These are phyloP conservation scores for Ammospiza caudacuta DNA, from an alignment of 2,113 vertebrate genomes.

Conservation along the genomic window DNA sequence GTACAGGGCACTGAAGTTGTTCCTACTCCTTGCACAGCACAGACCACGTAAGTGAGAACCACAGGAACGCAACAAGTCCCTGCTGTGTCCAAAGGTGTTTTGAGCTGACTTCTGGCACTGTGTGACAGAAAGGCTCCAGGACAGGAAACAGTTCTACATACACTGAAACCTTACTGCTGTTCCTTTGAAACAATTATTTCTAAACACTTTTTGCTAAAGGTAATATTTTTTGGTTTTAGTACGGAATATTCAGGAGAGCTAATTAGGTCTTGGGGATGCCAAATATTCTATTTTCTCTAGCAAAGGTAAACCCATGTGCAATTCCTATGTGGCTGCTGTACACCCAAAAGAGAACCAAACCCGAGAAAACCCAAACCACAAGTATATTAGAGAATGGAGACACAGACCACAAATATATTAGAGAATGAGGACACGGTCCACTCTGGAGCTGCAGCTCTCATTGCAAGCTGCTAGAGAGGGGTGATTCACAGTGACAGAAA, in stretches of 20 bases:
- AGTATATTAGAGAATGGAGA: background rate
- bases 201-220: background rate
- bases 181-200: background rate
- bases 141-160: background rate
- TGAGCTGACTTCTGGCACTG: background rate
- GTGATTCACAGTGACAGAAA: background rate
- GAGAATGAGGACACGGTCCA: background rate
- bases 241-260: background rate
- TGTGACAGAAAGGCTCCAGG: background rate
- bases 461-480: background rate
- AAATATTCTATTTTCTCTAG: background rate
- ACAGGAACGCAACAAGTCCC: background rate
- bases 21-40: background rate
- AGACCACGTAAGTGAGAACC: rapidly evolving
- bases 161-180: background rate
- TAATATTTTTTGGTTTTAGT: background rate
- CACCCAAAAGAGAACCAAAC: background rate
- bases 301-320: background rate
- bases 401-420: too few relatives aligned
- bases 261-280: background rate
- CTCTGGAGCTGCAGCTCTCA: background rate
- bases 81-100: background rate
- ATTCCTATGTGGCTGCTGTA: rapidly evolving
- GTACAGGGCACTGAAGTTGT: background rate
- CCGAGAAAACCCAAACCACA: background rate